A percentile compares a stretch with the other conserved stretches of the same genome.
Conservation (phyloP, 1,140 invertebrate species). For the Drosophila mojavensis region DNA sequence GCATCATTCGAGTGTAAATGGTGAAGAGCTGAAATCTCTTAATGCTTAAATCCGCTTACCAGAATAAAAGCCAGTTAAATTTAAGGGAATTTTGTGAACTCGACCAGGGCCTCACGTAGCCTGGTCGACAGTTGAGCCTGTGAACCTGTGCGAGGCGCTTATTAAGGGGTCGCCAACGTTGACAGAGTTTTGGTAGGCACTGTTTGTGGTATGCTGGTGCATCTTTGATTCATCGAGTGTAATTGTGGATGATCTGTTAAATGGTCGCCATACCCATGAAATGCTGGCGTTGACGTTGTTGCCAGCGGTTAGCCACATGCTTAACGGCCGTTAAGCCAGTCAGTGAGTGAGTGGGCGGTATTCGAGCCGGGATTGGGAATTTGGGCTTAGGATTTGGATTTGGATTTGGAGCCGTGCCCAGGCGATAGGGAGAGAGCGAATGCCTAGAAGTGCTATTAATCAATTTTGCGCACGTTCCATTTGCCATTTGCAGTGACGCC, state of each 20-base stretch:
- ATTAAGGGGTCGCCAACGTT: constrained; percentile 20
- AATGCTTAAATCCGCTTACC: too few relatives aligned
- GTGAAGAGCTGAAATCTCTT: too few relatives aligned
- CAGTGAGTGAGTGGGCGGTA: background rate
- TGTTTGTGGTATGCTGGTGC: constrained; percentile 16
- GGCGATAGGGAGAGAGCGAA: background rate
- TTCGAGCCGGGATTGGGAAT: background rate
- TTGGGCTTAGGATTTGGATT: background rate
- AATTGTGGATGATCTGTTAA: constrained; percentile 32
- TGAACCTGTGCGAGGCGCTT: constrained; percentile 8
- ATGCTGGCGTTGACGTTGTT: constrained; percentile 5
- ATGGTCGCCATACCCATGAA: constrained; percentile 29
- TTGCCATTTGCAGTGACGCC: constrained; percentile 69
- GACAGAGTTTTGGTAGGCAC: background rate
- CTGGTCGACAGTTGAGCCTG: constrained; percentile 1
- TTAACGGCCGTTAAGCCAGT: constrained; percentile 20
- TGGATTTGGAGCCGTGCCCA: background rate
- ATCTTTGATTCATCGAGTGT: constrained; percentile 39
- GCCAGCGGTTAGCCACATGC: constrained; percentile 24
- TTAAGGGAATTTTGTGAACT: background rate
- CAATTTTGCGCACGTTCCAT: constrained; percentile 66
- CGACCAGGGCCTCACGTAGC: constrained; percentile 20
- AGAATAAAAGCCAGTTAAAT: background rate
- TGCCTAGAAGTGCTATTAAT: constrained; percentile 67
- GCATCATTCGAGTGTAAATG: too few relatives aligned